Percentiles rank a stretch among this genome's conserved stretches.
Conservation (phyloP, 2,113 vertebrate species). For the Octodon degus region DNA sequence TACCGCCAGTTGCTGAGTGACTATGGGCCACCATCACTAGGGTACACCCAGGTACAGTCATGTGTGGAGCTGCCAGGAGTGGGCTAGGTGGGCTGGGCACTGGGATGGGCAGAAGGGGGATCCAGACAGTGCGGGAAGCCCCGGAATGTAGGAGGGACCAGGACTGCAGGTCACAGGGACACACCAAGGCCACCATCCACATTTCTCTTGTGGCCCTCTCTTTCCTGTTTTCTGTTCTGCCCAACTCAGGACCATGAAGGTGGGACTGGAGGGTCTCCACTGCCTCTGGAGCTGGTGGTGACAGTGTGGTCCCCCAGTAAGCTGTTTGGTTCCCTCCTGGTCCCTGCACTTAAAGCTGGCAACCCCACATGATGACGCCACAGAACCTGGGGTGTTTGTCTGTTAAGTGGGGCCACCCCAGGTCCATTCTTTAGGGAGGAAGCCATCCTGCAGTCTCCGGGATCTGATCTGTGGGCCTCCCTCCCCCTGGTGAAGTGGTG, state of each 20-base stretch:
- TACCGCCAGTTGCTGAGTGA: slow-evolving; percentile 97
- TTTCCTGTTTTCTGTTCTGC: not conserved
- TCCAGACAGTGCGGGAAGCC: not conserved
- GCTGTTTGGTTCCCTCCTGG: not conserved
- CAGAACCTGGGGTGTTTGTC: accelerated
- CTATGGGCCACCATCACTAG: slow-evolving; percentile 96
- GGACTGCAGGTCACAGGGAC: not conserved
- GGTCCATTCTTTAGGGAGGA: not conserved
- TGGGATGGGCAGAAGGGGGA: too few relatives aligned
- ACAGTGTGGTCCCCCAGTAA: not conserved
- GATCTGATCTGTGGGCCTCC: not conserved
- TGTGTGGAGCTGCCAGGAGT: accelerated
- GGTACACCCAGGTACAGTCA: slow-evolving; percentile 93
- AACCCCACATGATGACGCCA: not conserved
- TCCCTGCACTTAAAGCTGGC: not conserved
- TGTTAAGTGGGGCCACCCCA: accelerated
- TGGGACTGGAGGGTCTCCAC: not conserved
- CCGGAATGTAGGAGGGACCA: not conserved
- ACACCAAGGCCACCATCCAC: accelerated
- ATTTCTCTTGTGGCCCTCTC: not conserved
- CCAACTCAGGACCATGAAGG: not conserved
- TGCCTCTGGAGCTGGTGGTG: not conserved
- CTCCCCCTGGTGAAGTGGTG: accelerated
- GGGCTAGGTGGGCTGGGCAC: not conserved
- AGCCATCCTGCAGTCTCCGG: accelerated